phyloP scores from a whole-genome alignment of 2,113 vertebrate species.

The Mustela lutreola region DNA sequence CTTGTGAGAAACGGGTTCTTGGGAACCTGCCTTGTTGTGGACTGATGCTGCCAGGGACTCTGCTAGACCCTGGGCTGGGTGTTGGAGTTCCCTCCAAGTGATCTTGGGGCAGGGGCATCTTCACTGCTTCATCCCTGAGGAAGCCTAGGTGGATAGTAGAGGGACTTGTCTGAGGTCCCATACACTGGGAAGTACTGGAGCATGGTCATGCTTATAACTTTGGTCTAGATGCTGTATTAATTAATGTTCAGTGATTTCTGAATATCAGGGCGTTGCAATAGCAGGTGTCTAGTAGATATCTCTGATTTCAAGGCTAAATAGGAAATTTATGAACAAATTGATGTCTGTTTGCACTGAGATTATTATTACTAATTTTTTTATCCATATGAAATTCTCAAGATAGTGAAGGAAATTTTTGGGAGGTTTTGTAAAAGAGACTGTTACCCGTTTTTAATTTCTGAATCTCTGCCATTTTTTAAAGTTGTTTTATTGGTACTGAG shows the following conservation, averaged over 20 bases:
- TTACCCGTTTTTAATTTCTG: conserved; percentile 8
- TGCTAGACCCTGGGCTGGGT: not conserved
- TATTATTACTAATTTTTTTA: not conserved
- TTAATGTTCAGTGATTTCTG: not conserved
- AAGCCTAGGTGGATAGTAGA: not conserved
- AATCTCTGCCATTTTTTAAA: not conserved
- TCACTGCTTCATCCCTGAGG: not conserved
- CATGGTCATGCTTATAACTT: not conserved
- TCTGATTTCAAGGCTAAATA: not conserved
- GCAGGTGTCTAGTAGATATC: not conserved
- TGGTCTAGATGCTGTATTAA: not conserved
- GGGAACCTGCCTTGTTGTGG: not conserved
- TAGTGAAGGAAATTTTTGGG: not conserved
- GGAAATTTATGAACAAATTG: not conserved
- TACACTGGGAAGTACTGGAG: not conserved
- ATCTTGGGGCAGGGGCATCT: not conserved
- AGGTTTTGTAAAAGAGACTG: not conserved
- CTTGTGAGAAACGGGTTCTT: not conserved
- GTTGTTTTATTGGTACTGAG: not conserved
- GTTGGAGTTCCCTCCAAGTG: not conserved
- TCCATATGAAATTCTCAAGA: not conserved
- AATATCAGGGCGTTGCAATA: not conserved
- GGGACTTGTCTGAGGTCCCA: not conserved
- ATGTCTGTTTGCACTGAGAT: not conserved
- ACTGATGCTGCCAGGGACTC: not conserved